Evolutionary conservation across 1,140 invertebrate species (phyloP).

Genomic region (Protaetia brevitarsis): DNA sequence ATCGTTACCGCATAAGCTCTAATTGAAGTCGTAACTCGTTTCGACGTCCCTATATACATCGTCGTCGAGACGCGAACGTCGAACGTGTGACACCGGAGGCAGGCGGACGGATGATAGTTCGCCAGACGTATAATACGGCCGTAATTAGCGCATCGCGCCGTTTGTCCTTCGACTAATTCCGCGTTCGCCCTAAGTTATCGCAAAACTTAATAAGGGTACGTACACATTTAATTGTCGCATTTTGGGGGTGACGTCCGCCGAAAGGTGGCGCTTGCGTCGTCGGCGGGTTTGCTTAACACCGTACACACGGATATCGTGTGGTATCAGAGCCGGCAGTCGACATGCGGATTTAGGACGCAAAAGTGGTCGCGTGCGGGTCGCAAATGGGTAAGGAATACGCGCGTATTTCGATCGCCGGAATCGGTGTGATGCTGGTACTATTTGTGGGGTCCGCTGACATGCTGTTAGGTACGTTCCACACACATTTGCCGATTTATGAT

Average conservation of each 20-base stretch:
- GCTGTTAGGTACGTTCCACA: conserved; percentile 2
- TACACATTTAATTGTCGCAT: conserved; percentile 3
- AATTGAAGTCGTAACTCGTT: conserved; percentile 6
- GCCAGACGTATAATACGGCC: conserved; percentile 3
- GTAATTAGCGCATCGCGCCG: background rate
- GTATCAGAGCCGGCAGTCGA: background rate
- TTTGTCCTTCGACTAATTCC: background rate
- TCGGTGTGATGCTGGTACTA: conserved; percentile 1
- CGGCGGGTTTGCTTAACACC: background rate
- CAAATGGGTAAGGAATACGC: background rate
- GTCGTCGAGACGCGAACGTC: background rate
- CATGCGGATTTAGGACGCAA: conserved; percentile 3
- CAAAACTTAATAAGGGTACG: conserved; percentile 6
- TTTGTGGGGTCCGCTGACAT: background rate
- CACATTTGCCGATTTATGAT: no score
- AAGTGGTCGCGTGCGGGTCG: conserved; percentile 7
- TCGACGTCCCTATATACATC: background rate
- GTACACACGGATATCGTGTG: background rate
- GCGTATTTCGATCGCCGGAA: background rate
- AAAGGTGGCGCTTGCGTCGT: conserved; percentile 3
- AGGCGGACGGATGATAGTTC: background rate
- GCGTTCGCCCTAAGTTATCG: background rate
- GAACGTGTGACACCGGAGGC: no score
- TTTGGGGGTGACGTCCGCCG: background rate
- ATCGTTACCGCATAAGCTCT: background rate